Evolutionary conservation across 2,113 vertebrate genomes (phyloP).

Genomic region (Azemiops feae): DNA sequence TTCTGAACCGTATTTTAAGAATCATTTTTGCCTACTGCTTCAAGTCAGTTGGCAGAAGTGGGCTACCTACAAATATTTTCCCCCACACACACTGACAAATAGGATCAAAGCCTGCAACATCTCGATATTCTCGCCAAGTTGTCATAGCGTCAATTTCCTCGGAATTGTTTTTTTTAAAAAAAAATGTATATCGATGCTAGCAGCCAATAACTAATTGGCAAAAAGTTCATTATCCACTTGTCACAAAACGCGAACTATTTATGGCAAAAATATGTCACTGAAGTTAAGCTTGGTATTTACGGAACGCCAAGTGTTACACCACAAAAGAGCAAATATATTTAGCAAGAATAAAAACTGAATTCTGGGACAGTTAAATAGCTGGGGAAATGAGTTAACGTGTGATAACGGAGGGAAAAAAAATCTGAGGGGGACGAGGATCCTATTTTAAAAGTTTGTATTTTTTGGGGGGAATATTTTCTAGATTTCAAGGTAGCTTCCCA

Average conservation of each 20-base stretch:
- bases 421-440: neutral
- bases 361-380: neutral
- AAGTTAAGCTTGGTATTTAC: constrained; percentile 54
- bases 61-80: neutral
- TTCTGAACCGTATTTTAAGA: neutral
- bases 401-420: no score
- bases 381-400: constrained; percentile 14
- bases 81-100: neutral
- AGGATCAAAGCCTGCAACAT: constrained; percentile 34
- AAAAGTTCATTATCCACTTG: constrained; percentile 62
- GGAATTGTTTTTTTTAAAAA: constrained; percentile 1
- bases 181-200: constrained; percentile 55
- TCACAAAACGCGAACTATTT: constrained; percentile 60
- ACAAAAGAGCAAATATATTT: constrained; percentile 28
- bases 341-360: constrained; percentile 21
- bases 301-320: constrained; percentile 45
- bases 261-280: constrained; percentile 48
- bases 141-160: constrained; percentile 42
- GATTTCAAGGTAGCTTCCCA: neutral
- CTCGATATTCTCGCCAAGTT: constrained; percentile 52
- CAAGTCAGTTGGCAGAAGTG: neutral
- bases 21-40: neutral
- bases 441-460: neutral
- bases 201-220: constrained; percentile 57
- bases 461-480: no score